Evolutionary conservation across 2,888 invertebrate genomes (phyloP), one percentile per base, ranked within the genome.

Genomic region (Timandra comae): DNA sequence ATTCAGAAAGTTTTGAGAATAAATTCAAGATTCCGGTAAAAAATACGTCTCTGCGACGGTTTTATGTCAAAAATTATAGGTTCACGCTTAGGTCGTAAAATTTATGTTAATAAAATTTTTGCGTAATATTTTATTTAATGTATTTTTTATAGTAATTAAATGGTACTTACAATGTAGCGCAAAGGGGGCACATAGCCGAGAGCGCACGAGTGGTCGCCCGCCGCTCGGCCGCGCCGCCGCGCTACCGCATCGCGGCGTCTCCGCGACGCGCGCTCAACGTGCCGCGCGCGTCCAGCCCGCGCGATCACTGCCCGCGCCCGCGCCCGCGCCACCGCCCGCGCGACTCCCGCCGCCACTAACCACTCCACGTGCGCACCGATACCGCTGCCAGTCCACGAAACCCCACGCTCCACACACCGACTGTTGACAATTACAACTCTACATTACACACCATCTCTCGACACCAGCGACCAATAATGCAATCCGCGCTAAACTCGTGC

Each of bases 131-230:
- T n/a, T n/a, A n/a, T n/a, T n/a, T n/a, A n/a, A n/a, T n/a, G n/a
- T n/a, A n/a, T n/a, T n/a, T n/a, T n/a, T n/a, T n/a, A n/a, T n/a
- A n/a, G n/a, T n/a, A n/a, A n/a, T n/a, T n/a, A n/a, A n/a, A 1
- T 16, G 12, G 52, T 77, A 84, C 84, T 85, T 56, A 84, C 86
- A 79, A 71, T 78, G 80, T 75, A 79, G 80, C 80, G 82, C 80
- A 76, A 76, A 65, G 77, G 75, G 78, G 86, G 85, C 85, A 80
- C 86, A 86, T 85, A 77, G 84, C 84, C 82, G 80, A 79, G 78
- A 74, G 81, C 82, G 84, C 62, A 72, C 74, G 75, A 72, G 70
- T 59, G 62, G 47, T 59, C 68, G 76, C 71, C 70, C 75, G 78
- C 71, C 76, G 74, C 76, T 60, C 78, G 80, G 80, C 79, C 70